These are phyloP conservation scores for Archaeoteleia sp. DNA, from an alignment of 2,888 invertebrate genomes.

Conservation along the genomic window DNA sequence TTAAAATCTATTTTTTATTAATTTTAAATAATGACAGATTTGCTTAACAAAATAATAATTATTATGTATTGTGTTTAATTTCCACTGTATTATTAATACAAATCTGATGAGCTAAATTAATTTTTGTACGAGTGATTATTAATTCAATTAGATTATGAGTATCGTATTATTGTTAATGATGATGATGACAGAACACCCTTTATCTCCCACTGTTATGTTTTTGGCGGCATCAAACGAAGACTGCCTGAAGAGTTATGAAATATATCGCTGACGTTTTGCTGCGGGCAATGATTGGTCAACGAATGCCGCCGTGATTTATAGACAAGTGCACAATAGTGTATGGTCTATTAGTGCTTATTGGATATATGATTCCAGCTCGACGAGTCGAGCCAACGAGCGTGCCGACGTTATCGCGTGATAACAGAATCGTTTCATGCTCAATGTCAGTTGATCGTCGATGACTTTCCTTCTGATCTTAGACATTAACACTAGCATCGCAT, in stretches of 20 bases:
- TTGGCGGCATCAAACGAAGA: slow-evolving; percentile 15
- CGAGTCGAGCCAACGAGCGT: slow-evolving; percentile 36
- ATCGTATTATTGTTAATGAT: too few species aligned
- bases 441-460: slow-evolving; percentile 42
- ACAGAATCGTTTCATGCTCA: slow-evolving; percentile 49
- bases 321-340: slow-evolving; percentile 53
- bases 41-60: too few species aligned
- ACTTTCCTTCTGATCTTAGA: slow-evolving; percentile 25
- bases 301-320: slow-evolving; percentile 61
- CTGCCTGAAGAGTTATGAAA: slow-evolving; percentile 41
- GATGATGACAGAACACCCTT: too few species aligned
- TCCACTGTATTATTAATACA: too few species aligned
- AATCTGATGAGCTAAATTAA: too few species aligned
- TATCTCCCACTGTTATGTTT: too few species aligned
- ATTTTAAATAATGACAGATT: too few species aligned
- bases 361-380: slow-evolving; percentile 46
- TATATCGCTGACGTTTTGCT: slow-evolving; percentile 52
- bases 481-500: too few species aligned
- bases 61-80: too few species aligned
- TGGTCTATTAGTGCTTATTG: slow-evolving; percentile 57
- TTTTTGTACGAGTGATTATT: too few species aligned
- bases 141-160: too few species aligned
- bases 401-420: slow-evolving; percentile 49
- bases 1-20: too few species aligned
- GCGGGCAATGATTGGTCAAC: slow-evolving; percentile 59